Evolutionary conservation across 2,113 vertebrate species (phyloP), one percentile per base, ranked within the genome.

Genomic region (Todiramphus saurophagus): DNA sequence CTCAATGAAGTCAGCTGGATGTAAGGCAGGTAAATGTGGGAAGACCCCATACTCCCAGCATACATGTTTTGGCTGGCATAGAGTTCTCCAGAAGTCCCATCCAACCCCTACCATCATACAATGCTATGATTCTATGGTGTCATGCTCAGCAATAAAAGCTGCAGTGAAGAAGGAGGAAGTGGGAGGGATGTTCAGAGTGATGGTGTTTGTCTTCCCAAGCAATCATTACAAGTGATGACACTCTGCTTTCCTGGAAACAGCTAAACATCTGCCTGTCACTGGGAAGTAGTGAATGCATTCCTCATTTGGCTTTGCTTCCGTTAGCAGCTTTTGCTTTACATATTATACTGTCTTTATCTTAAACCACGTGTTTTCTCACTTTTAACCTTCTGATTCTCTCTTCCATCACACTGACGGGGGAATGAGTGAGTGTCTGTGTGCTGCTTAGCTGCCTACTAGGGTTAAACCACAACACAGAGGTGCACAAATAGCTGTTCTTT

Each of bases 141-240:
- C 13, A 4, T 39, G 25, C 10, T 48, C 19, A 59, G n/a, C 23
- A 67, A 24, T 10, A n/a, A 60, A 59, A 68, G 15, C 27, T 7
- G 4, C 23, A 53, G 4, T 5, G 8, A 73, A 51, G 30, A 80
- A 73, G 16, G 9, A 64, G 20, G 1, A 82, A 31, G 24, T 8
- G 13, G 3, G 3, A 1, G 1, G 2, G 10, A 37, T 12, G 6
- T 62, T 73, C 48, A 48, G 51, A 68, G 16, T 23, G n/a, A 58
- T 4, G 15, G 6, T 0, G 0, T 59, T 88, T 78, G 39, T 66
- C 74, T 84, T 80, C 28, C 37, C n/a, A 75, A 69, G 16, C 16
- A 33, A 82, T 7, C 2, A 1, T 44, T 43, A 16, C 4, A 16
- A 0, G 0, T 68, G 24, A 10, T 8, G 5, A 6, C 13, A 11